These are phyloP conservation scores for Leucophenga varia DNA, from an alignment of 1,140 invertebrate species.

Conservation along the genomic window DNA sequence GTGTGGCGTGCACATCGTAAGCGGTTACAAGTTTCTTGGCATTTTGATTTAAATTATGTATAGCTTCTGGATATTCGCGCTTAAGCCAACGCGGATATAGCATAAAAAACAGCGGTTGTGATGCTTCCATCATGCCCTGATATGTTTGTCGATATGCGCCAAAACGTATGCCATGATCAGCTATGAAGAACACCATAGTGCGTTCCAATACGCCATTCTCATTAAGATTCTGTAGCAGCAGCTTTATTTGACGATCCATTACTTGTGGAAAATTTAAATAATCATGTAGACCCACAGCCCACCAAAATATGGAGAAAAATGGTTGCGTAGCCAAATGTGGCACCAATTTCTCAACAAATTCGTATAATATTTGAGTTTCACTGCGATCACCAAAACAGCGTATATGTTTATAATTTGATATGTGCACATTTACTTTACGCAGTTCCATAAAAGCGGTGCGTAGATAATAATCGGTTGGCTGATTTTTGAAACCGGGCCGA, in stretches of 20 bases:
- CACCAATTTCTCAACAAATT: constrained; percentile 20
- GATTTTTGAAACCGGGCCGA: not conserved
- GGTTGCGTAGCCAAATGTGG: constrained; percentile 8
- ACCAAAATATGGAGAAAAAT: constrained; percentile 34
- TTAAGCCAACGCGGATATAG: constrained; percentile 73
- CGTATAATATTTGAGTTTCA: constrained; percentile 16
- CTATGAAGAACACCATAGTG: constrained; percentile 75
- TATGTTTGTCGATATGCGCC: constrained; percentile 73
- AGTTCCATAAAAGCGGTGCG: constrained; percentile 22
- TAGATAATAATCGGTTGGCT: constrained; percentile 22
- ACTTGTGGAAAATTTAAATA: constrained; percentile 15
- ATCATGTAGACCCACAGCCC: constrained; percentile 28
- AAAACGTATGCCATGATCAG: constrained; percentile 83
- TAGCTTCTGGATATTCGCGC: constrained; percentile 63
- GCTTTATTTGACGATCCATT: constrained; percentile 18
- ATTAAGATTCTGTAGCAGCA: constrained; percentile 6
- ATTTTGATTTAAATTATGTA: constrained; percentile 70
- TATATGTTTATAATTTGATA: constrained; percentile 14
- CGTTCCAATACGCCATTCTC: constrained; percentile 61
- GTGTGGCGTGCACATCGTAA: constrained; percentile 75
- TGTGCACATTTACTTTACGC: constrained; percentile 16
- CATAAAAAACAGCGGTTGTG: constrained; percentile 79
- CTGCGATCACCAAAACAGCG: constrained; percentile 19
- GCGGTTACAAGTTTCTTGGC: constrained; percentile 71
- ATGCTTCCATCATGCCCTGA: constrained; percentile 77